A percentile compares a stretch with the other conserved stretches of the same genome.
phyloP scores from a whole-genome alignment of 2,888 invertebrate genomes.

The Abrostola triplasia region DNA sequence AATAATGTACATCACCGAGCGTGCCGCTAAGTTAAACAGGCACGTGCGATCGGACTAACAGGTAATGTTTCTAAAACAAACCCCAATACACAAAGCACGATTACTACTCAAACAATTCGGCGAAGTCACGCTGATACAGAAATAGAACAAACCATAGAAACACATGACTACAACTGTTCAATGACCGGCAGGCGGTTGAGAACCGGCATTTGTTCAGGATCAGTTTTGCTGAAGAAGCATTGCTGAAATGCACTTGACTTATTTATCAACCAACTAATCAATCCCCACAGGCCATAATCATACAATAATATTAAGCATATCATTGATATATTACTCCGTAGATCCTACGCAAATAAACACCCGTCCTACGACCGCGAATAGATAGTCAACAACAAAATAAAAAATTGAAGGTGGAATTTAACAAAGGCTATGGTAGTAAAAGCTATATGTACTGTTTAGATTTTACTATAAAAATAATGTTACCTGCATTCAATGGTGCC shows the following conservation, averaged over 20 bases:
- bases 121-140: constrained; percentile 63
- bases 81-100: constrained; percentile 72
- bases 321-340: constrained; percentile 27
- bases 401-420: neutral
- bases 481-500: neutral
- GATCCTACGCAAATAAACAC: constrained; percentile 36
- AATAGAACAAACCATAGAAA: constrained; percentile 57
- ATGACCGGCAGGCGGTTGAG: constrained; percentile 22
- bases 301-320: constrained; percentile 15
- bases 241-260: neutral
- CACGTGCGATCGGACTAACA: constrained; percentile 79
- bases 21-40: constrained; percentile 80
- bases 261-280: constrained; percentile 19
- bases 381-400: constrained; percentile 11
- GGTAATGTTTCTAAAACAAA: constrained; percentile 83
- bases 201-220: neutral
- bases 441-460: neutral
- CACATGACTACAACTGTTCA: constrained; percentile 31
- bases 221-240: constrained; percentile 8
- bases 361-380: constrained; percentile 27
- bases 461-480: neutral
- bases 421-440: neutral
- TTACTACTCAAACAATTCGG: constrained; percentile 65
- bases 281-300: constrained; percentile 25
- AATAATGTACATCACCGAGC: constrained; percentile 62